Base-by-base conservation (phyloP, 2,888 invertebrate genomes). In the Pterostichus niger region DNA sequence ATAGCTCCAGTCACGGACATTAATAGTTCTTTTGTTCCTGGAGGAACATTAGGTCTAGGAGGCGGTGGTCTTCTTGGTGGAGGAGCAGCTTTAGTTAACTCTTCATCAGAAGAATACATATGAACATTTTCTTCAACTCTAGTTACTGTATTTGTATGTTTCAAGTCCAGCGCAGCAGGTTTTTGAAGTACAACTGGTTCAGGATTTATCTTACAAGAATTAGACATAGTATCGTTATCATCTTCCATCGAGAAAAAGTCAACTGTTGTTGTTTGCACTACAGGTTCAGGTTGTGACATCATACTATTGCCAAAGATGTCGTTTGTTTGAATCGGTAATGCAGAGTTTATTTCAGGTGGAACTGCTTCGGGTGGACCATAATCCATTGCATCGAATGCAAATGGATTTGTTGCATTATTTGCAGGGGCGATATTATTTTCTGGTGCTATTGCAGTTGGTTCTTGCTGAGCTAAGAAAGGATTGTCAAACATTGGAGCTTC, bases 1-100 rank as follows among this genome's bases (percentile, higher is more conserved):
- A 97, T 94, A 82, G 96, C 96, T 1, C 96, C 97, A 49, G 97
- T 96, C 0, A 97, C 97, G 44, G 95, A 96, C 85, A 95, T 92
- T 71, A 97, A 94, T 24, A 97, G 91, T 87, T 96, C 96, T 90
- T 97, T 96, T 0, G 97, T 97, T 0, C 95, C 94, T 24, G 95
- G 92, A 4, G 94, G 93, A 13, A 94, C 93, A 2, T 92, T 88
- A 0, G 92, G 91, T 52, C 92, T 92, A 11, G 92, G 91, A 46
- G 91, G 90, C 6, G 92, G 92, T 33, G 91, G 91, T 13, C 89
- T 88, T 11, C 87, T 88, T 10, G 90, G 90, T 6, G 89, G 89
- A 80, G 88, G 86, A 52, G 88, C 11, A 9, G 52, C 46, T 83
- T 83, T 83, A 49, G 76, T 35, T 15, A 83, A 35, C 68, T 83